Base-by-base conservation (phyloP, 2,888 invertebrate genomes). In the Buathra laborator region DNA sequence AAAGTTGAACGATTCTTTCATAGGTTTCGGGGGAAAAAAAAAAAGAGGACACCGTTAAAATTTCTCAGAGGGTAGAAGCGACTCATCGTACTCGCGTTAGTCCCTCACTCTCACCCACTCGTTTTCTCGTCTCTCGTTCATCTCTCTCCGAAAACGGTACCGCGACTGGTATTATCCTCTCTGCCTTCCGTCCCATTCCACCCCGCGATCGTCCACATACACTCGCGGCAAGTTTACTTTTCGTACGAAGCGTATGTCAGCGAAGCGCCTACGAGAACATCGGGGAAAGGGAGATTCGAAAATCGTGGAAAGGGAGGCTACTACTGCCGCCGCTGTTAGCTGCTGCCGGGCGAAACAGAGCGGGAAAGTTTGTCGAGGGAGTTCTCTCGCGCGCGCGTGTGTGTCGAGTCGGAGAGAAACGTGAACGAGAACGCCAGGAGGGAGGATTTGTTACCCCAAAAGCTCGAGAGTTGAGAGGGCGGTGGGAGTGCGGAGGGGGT, bases 41-140 rank as follows among this genome's bases (percentile, higher is more conserved):
- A 37, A 1, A 7, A 7, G 9, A 37, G 37, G 9, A 82, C 85
- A 83, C 78, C 88, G 88, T 90, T 88, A 87, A 90, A 90, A 89
- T 90, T 78, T 64, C 68, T 32, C 64, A 32, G 62, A 48, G 70
- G 56, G 37, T 51, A 37, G 46, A 51, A 64, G 80, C 62, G 66
- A 24, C 78, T 84, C 81, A 89, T 89, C 89, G 89, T 92, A 89
- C 78, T 89, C 90, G 89, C 91, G 90, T 92, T 92, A 92, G 89
- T 48, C 64, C 68, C 44, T 80, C 72, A 66, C 70, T 75, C 46
- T 78, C 56, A 74, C 56, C 70, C 78, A 79, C 43, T 81, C 74
- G 70, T 16, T 75, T 70, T 78, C 48, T 48, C 70, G 37, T 37
- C 46, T 70, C 46, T 37, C 51, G 37, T 66, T 68, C 66, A 16